phyloP scores from a whole-genome alignment of 1,140 invertebrate species.

The Psilanteris sp. region DNA sequence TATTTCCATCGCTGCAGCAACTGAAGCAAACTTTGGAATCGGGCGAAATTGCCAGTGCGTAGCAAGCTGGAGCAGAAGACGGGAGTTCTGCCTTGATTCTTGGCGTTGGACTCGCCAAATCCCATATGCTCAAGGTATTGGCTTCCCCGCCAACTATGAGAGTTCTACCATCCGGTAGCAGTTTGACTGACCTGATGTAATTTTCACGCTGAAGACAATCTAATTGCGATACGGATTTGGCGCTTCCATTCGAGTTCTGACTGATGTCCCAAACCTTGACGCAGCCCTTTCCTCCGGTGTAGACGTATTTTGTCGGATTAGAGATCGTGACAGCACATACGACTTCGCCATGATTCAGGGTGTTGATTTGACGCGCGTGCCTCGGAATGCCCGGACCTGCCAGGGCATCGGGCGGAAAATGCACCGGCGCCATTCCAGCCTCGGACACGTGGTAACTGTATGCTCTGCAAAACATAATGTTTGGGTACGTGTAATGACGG shows the following conservation, averaged over 20 bases:
- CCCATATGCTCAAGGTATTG: conserved; percentile 94
- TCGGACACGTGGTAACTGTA: conserved; percentile 88
- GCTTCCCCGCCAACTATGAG: conserved; percentile 96
- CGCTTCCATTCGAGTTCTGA: conserved; percentile 83
- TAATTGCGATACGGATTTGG: conserved; percentile 88
- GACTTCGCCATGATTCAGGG: conserved; percentile 90
- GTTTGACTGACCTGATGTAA: conserved; percentile 94
- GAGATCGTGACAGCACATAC: conserved; percentile 93
- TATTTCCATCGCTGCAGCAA: conserved; percentile 98
- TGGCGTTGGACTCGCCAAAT: conserved; percentile 90
- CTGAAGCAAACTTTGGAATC: conserved; percentile 97
- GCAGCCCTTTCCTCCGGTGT: conserved; percentile 94
- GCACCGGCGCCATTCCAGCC: conserved; percentile 88
- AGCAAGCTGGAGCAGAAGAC: conserved; percentile 94
- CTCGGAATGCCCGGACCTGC: conserved; percentile 94
- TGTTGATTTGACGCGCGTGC: conserved; percentile 88
- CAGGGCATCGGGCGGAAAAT: conserved; percentile 92
- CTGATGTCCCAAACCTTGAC: conserved; percentile 93
- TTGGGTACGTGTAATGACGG: conserved; percentile 38
- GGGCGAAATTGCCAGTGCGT: conserved; percentile 93
- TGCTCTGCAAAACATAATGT: conserved; percentile 79
- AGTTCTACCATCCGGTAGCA: conserved; percentile 93
- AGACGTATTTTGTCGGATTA: conserved; percentile 90
- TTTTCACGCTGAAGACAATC: conserved; percentile 93
- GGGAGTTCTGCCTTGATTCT: conserved; percentile 96